phyloP scores from a whole-genome alignment of 2,797 vertebrate species.

The Rhabdophis nuchalis region DNA sequence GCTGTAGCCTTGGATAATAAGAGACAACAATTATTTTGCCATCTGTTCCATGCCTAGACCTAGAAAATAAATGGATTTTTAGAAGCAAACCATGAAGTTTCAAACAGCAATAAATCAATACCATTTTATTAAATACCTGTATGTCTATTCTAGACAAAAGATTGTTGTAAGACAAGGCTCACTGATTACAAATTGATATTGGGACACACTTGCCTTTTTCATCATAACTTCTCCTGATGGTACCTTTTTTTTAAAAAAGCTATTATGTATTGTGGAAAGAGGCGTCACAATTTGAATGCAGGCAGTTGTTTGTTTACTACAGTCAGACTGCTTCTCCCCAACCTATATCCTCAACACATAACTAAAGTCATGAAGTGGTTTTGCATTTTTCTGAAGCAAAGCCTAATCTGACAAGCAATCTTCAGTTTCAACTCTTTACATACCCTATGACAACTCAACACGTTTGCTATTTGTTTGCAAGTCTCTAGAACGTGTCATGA shows the following conservation, averaged over 20 bases:
- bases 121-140: constrained; percentile 31
- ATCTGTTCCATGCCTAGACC: background rate
- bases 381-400: background rate
- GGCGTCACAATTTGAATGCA: background rate
- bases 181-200: constrained; percentile 8
- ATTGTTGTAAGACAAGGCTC: constrained; percentile 21
- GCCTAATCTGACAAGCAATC: background rate
- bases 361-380: background rate
- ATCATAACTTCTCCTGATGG: background rate
- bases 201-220: background rate
- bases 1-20: background rate
- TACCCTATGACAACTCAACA: background rate
- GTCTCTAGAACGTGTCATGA: background rate
- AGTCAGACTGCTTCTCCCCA: background rate
- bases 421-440: background rate
- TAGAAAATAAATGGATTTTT: constrained; percentile 11
- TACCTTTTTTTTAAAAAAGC: background rate
- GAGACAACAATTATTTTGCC: constrained; percentile 11
- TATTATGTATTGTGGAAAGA: constrained; percentile 6
- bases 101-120: constrained; percentile 10
- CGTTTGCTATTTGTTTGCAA: background rate
- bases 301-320: background rate
- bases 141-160: constrained; percentile 9
- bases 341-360: background rate
- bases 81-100: background rate